A percentile compares a stretch with the other conserved stretches of the same genome.
These are phyloP conservation scores for Microdon myrmicae DNA, from an alignment of 2,888 invertebrate species.

Conservation along the genomic window DNA sequence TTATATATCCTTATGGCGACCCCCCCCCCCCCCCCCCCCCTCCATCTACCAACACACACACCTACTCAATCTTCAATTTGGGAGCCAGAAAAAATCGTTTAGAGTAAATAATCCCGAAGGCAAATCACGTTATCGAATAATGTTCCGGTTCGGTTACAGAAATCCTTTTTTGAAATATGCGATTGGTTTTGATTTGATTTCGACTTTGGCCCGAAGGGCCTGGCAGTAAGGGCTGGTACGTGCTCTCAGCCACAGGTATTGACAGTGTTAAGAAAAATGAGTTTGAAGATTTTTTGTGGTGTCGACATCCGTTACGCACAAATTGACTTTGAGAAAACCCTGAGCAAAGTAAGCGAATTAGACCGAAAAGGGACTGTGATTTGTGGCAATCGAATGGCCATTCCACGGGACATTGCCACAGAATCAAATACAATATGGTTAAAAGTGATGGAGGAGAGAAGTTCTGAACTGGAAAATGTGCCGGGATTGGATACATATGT, in stretches of 20 bases:
- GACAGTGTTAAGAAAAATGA: constrained; percentile 16
- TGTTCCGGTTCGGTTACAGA: constrained; percentile 29
- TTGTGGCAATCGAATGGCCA: constrained; percentile 21
- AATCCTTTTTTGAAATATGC: constrained; percentile 19
- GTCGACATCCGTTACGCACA: constrained; percentile 22
- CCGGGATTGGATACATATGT: too few species aligned
- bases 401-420: background rate
- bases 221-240: background rate
- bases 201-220: background rate
- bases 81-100: background rate
- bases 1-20: too few species aligned
- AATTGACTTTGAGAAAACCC: constrained; percentile 12
- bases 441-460: too few species aligned
- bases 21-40: too few species aligned
- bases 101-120: constrained; percentile 26
- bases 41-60: too few species aligned
- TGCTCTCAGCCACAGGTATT: background rate
- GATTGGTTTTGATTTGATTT: constrained; percentile 10
- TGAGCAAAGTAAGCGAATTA: background rate
- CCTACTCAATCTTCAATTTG: background rate
- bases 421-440: too few species aligned
- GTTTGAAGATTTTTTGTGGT: constrained; percentile 29
- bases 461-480: too few species aligned
- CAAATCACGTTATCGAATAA: constrained; percentile 33
- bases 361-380: constrained; percentile 3